Base-by-base conservation (phyloP, 2,113 vertebrate genomes). In the Chaetura pelagica region DNA sequence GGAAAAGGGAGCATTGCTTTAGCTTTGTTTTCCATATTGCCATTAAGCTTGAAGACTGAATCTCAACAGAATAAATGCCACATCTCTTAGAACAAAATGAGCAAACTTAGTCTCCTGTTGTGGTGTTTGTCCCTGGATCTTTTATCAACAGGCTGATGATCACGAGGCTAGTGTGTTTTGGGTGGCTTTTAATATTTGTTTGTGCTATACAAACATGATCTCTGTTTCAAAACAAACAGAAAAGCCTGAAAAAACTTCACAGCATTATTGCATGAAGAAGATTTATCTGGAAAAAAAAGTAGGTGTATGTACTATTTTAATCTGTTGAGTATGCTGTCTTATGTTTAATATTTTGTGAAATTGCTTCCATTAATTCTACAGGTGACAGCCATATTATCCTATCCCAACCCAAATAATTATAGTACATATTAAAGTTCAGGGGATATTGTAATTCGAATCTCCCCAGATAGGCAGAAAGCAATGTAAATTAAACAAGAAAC, bases 311-410 rank as follows among this genome's bases (percentile, higher is more conserved):
- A 40, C 35, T 76, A 66, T 78, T 81, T 89, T 95, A 64, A 81
- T 95, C 93, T 89, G 76, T 93, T 97, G 94, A 96, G 87, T 23
- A 44, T 94, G 76, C 94, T 89, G 89, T 97, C 97, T 97, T 97
- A 94, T 97, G 97, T 97, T 98, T 98, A 98, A 99, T 98, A 99
- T 99, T 99, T 99, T 98, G 98, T 98, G 96, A 99, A 99, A 99
- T 99, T 99, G 97, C 98, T 98, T 98, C 98, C 98, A 98, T 99
- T 99, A 98, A 98, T 99, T 99, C 98, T 90, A 95, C 95, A 95
- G 97, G 97, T 98, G 98, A 98, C 98, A 98, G 97, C 98, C 98
- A 96, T 98, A 99, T 99, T 98, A 98, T 92, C 98, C 98, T 96
- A 98, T 95, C 98, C 98, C 98, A 98, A 97, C 98, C 98, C 98